A percentile compares a stretch with the other conserved stretches of the same genome.
phyloP scores from a whole-genome alignment of 1,140 invertebrate genomes.

The Lordiphosa stackelbergi region DNA sequence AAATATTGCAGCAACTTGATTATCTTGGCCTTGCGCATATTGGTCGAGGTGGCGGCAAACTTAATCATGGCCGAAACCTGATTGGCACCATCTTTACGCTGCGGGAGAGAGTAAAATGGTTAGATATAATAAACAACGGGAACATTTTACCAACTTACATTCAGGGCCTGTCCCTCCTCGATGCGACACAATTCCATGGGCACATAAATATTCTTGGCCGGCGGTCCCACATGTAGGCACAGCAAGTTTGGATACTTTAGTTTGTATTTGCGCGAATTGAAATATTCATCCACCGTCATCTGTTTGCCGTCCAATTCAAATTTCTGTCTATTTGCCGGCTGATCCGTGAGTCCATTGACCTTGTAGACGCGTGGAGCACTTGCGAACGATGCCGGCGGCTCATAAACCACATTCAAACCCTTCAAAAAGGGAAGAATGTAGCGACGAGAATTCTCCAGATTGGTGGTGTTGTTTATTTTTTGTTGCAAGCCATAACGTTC shows the following conservation, averaged over 20 bases:
- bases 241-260: constrained; percentile 80
- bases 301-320: constrained; percentile 69
- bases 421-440: constrained; percentile 35
- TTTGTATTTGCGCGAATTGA: constrained; percentile 22
- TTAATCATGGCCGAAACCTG: constrained; percentile 84
- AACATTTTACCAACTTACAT: constrained; percentile 32
- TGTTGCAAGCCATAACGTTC: not conserved
- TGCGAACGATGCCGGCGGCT: constrained; percentile 45
- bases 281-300: constrained; percentile 79
- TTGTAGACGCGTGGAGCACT: constrained; percentile 73
- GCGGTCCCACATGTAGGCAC: constrained; percentile 81
- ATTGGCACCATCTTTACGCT: constrained; percentile 77
- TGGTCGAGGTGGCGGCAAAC: constrained; percentile 81
- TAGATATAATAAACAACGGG: not conserved
- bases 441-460: constrained; percentile 1
- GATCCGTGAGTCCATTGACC: constrained; percentile 78
- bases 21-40: constrained; percentile 82
- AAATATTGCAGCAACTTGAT: constrained; percentile 78
- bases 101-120: not conserved
- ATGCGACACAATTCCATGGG: constrained; percentile 83
- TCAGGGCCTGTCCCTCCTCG: constrained; percentile 80
- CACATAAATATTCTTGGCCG: constrained; percentile 78
- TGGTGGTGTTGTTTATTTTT: not conserved
- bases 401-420: constrained; percentile 55
- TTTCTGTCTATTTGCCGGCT: constrained; percentile 48